Base-by-base conservation (phyloP, 2,888 invertebrate genomes). In the Parnassius smintheus region DNA sequence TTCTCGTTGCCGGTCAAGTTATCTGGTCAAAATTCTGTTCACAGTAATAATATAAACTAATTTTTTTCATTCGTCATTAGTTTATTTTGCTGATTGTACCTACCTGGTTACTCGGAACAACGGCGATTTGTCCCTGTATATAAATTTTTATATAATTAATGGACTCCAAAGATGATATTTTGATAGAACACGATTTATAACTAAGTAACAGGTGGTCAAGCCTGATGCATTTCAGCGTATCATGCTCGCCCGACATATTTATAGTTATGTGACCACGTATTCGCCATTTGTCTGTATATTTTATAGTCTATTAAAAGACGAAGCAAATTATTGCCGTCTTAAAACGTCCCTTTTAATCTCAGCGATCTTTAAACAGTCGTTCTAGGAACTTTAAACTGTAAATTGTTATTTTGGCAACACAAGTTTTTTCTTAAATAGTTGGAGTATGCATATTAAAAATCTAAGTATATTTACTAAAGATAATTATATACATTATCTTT, bases 141-240 rank as follows among this genome's bases (percentile, higher is more conserved):
- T 88, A 87, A 86, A 88, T 88, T 90, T 88, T 81, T 79, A 67
- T 75, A 82, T 84, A 89, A 91, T 88, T 88, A 88, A 90, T 88
- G 78, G 77, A 72, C 74, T 70, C 70, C 78, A 76, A 79, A 80
- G 79, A 81, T 79, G 80, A 84, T 85, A 81, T 84, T 86, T 82
- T 84, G 86, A 86, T 87, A 78, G 75, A 82, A 81, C 78, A 85
- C 77, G 83, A 87, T 85, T 84, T 81, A 82, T 81, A 72, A 69
- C 62, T 66, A 59, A 62, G 70, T 77, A 85, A 90, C 91, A 91
- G 90, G 91, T 91, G 91, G 90, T 85, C 88, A 86, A 73, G 67
- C 72, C 73, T 68, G 61, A 64, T 69, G 65, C 61, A 55, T 72
- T 80, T 75, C 67, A 77, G 75, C 68, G 66, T 69, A 76, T 85